Percentiles rank a stretch among this genome's conserved stretches.
phyloP scores from a whole-genome alignment of 2,113 vertebrate species.

The Muntiacus muntjak region DNA sequence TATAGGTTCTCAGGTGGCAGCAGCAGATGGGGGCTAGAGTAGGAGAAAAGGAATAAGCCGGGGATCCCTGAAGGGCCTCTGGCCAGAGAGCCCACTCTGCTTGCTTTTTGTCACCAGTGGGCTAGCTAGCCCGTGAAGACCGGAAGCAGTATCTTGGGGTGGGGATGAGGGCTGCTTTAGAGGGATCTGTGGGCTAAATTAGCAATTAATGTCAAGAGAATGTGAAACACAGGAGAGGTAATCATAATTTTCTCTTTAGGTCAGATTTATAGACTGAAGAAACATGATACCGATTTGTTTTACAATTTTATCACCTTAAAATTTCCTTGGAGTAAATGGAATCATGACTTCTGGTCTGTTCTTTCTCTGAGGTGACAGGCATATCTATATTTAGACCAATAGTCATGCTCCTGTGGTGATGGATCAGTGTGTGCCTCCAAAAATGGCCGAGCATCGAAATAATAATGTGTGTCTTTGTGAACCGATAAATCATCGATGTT shows the following conservation, averaged over 20 bases:
- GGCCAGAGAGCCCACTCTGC: not conserved
- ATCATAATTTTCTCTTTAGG: not conserved
- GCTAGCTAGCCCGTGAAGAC: not conserved
- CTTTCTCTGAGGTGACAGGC: slow-evolving; percentile 40
- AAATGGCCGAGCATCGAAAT: not conserved
- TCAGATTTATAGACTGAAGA: not conserved
- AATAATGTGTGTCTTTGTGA: not conserved
- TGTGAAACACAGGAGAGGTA: not conserved
- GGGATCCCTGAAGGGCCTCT: not conserved
- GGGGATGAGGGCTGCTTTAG: not conserved
- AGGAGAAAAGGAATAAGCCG: not conserved
- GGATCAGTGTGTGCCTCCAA: slow-evolving; percentile 35
- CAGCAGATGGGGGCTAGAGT: not conserved
- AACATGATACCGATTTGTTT: not conserved
- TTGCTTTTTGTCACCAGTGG: not conserved
- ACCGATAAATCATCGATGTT: not conserved
- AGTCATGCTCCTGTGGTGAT: slow-evolving; percentile 50
- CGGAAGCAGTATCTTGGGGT: not conserved
- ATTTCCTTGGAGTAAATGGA: slow-evolving; percentile 28
- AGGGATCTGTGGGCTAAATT: not conserved
- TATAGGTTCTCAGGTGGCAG: not conserved
- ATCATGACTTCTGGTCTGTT: slow-evolving; percentile 39
- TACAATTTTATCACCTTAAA: slow-evolving; percentile 11
- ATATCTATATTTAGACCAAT: slow-evolving; percentile 57
- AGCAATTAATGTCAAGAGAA: not conserved